Conservation (phyloP, 2,113 vertebrate genomes). For the Tragulus kanchil region DNA sequence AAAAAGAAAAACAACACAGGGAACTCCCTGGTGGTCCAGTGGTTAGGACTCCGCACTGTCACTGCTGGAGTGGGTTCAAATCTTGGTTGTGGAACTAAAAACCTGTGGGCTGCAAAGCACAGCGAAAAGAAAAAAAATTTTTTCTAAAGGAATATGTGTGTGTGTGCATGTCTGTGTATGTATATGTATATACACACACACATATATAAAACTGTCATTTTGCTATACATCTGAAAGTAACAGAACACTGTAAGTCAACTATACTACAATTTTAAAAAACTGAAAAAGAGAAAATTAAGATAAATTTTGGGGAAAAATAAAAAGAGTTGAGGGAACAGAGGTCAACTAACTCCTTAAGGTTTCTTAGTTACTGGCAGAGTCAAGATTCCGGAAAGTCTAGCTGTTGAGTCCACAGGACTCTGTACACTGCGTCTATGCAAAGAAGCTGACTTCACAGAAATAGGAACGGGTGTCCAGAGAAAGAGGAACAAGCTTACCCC, state of each 20-base stretch:
- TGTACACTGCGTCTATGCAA: background rate
- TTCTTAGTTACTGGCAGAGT: background rate
- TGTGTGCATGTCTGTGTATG: too few relatives aligned
- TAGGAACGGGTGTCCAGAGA: background rate
- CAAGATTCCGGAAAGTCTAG: background rate
- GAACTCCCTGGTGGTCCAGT: background rate
- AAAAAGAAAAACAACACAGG: background rate
- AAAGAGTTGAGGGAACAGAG: background rate
- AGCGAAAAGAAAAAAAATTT: background rate
- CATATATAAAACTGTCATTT: background rate
- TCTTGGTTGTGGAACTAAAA: background rate
- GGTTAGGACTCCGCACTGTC: background rate
- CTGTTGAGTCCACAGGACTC: background rate
- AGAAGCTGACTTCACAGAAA: background rate
- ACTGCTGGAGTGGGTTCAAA: background rate
- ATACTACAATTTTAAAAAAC: background rate
- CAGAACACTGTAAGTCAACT: background rate
- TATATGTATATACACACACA: fast-evolving
- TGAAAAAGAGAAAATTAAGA: background rate
- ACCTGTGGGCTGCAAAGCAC: background rate
- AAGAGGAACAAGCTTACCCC: background rate
- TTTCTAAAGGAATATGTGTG: too few relatives aligned
- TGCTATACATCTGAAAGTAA: background rate
- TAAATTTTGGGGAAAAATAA: background rate
- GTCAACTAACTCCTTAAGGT: too few relatives aligned